Conservation (phyloP, 1,140 invertebrate species). For the Ptiloglossa arizonensis region DNA sequence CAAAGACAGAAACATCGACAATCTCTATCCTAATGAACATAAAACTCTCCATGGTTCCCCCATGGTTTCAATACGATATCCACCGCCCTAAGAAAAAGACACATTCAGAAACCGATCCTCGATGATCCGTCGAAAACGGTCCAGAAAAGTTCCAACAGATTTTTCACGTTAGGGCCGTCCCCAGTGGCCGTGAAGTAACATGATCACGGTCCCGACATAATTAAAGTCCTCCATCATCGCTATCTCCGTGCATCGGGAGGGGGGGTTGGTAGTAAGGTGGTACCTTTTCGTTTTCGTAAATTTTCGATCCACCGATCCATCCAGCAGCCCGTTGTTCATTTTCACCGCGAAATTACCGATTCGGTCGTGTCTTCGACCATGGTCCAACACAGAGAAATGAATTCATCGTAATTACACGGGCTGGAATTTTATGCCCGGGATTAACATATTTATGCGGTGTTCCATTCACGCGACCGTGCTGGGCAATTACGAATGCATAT, state of each 20-base stretch:
- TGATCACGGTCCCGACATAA: slow-evolving; percentile 55
- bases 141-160: slow-evolving; percentile 23
- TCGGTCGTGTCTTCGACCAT: not conserved
- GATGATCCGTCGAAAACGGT: slow-evolving; percentile 2
- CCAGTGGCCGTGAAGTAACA: slow-evolving; percentile 32
- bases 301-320: slow-evolving; percentile 26
- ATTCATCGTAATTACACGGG: slow-evolving; percentile 27
- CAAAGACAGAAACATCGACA: too few relatives aligned
- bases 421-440: slow-evolving; percentile 4
- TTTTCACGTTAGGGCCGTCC: slow-evolving; percentile 7
- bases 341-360: slow-evolving; percentile 10
- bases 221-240: slow-evolving; percentile 64
- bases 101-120: not conserved
- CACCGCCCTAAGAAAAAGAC: too few relatives aligned
- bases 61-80: too few relatives aligned
- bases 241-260: slow-evolving; percentile 51
- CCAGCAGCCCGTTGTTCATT: not conserved
- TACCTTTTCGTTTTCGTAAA: slow-evolving; percentile 61
- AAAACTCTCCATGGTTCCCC: too few relatives aligned
- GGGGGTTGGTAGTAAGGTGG: too few relatives aligned
- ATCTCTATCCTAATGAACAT: too few relatives aligned
- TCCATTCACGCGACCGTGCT: slow-evolving; percentile 21
- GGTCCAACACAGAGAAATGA: not conserved
- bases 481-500: slow-evolving; percentile 47
- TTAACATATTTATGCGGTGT: slow-evolving; percentile 41